Evolutionary conservation across 2,797 vertebrate species (phyloP).

Genomic region (Leucoraja ocellata): DNA sequence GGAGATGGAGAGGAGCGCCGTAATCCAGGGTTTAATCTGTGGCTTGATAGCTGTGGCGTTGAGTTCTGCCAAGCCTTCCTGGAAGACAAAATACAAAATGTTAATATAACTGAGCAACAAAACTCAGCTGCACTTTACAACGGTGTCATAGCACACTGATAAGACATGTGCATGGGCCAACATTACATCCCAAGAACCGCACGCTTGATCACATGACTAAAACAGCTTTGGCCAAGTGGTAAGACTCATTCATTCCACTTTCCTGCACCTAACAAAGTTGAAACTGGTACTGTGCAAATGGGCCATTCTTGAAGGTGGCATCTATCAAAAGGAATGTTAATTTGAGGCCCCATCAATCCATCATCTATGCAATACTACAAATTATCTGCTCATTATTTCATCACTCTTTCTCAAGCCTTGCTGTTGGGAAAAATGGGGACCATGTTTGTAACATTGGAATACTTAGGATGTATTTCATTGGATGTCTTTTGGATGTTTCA

Average conservation of each 20-base stretch:
- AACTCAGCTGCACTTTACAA: neutral
- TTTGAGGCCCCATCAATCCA: too few species aligned
- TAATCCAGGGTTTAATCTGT: constrained; percentile 96
- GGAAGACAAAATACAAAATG: constrained; percentile 36
- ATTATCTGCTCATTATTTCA: neutral
- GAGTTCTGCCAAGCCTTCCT: constrained; percentile 88
- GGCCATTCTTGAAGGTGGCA: too few species aligned
- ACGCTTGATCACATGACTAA: neutral
- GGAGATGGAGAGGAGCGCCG: constrained; percentile 84
- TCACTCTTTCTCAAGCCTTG: neutral
- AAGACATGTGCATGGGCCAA: neutral
- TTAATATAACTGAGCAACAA: neutral
- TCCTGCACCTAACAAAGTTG: neutral
- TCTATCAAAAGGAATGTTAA: too few species aligned
- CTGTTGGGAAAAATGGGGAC: neutral
- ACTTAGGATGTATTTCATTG: neutral
- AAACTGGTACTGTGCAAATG: neutral
- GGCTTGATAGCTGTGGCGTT: constrained; percentile 88
- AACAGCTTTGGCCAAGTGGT: neutral
- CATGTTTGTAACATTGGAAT: neutral
- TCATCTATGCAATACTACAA: neutral
- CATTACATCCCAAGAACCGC: neutral
- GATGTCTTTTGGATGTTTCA: neutral
- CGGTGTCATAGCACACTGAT: neutral
- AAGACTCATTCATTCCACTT: neutral